Conservation (phyloP, 2,113 vertebrate genomes). For the Tapirus terrestris region DNA sequence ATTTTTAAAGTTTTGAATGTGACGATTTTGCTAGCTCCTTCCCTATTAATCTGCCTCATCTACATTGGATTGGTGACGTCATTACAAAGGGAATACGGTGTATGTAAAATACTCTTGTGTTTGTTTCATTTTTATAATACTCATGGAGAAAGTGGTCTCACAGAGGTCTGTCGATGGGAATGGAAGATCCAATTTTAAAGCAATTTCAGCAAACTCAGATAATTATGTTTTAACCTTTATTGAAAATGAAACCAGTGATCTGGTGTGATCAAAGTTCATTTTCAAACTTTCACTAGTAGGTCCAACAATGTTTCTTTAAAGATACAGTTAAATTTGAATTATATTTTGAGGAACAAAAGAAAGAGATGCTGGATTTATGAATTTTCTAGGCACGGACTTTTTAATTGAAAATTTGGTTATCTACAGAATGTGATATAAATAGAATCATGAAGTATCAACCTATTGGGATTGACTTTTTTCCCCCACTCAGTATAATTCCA, state of each 20-base stretch:
- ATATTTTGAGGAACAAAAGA: neutral
- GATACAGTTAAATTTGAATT: neutral
- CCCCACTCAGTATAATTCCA: neutral
- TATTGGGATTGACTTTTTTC: neutral
- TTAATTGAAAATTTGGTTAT: neutral
- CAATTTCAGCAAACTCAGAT: neutral
- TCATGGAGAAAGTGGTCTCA: neutral
- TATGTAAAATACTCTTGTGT: neutral
- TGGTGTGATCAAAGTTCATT: neutral
- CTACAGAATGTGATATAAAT: neutral
- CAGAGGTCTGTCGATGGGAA: neutral
- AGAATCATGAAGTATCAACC: neutral
- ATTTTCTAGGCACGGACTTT: neutral
- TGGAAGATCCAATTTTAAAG: neutral
- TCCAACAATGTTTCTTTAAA: neutral
- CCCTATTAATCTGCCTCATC: neutral
- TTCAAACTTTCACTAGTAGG: neutral
- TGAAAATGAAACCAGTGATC: neutral
- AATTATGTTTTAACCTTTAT: neutral
- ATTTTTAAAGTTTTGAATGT: neutral
- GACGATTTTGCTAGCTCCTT: neutral
- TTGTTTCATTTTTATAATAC: neutral
- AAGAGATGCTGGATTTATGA: neutral
- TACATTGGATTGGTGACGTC: neutral
- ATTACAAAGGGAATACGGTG: neutral